Base-by-base conservation (phyloP, 2,797 vertebrate genomes). In the Sebastes aleutianus region DNA sequence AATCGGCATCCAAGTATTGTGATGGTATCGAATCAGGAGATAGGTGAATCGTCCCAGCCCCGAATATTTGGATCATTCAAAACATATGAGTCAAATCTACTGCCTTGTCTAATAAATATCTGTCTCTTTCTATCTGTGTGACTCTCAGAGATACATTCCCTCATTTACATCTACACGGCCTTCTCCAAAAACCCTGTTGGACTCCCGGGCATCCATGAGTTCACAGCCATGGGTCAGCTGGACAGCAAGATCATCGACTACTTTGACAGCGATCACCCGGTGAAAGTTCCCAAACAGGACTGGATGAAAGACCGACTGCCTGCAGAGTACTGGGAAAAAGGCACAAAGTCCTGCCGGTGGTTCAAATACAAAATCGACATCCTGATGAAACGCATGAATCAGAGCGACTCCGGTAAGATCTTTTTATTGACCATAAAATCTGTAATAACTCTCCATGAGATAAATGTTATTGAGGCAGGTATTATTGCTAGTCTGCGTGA, bases 181-280 rank as follows among this genome's bases (percentile, higher is more conserved):
- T 3, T 94, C 20, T 95, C 94, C 53, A 85, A 79, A 54, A 2
- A 12, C 0, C 69, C 80, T 0, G 10, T 82, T 0, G 0, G 0
- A 0, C 27, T 72, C 1, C 85, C 88, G 0, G 94, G 94, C 2
- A 57, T 95, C 80, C 91, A 92, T 5, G 50, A 93, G 18, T 96
- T 96, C 86, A 94, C 88, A 0, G 95, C 94, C 29, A 93, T 95
- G 93, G 95, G 95, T 1, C 32, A 91, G 10, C 75, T 96, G 54
- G 88, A 96, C 14, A 0, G 12, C 36, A 57, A 0, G 24, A 76
- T 90, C 71, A 95, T 96, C 11, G 95, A 96, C 69, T 95, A 94
- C 91, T 96, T 80, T 10, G 94, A 94, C 88, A 95, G 90, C 1
- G 0, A 31, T 0, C 0, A 0, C 0, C 14, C 72, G 64, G 0